Evolutionary conservation across 2,797 vertebrate genomes (phyloP), one percentile per base, ranked within the genome.

Genomic region (Neoniphon sammara): DNA sequence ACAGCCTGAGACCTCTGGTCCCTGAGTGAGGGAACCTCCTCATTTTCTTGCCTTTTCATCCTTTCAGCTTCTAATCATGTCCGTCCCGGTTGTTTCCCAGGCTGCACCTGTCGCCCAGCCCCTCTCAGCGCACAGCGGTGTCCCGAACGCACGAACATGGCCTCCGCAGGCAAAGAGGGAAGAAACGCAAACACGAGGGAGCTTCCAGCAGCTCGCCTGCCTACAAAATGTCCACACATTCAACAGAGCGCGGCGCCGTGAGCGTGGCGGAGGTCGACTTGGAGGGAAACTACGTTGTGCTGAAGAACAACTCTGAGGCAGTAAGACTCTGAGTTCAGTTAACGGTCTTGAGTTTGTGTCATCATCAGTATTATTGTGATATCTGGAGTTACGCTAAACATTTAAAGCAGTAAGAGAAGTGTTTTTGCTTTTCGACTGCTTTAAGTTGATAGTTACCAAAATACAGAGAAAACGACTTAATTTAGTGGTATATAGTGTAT

Each of bases 261-360:
- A 93, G 91, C 34, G 91, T 96, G 53, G 93, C 94, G 4, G 95
- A 96, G 68, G 90, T 96, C 0, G 94, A 96, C 70, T 36, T 79
- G 55, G 92, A 95, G 0, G 96, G 96, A 5, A 94, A 85, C 62
- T 97, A 91, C 64, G 84, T 97, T 23, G 90, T 75, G 59, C 91
- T 97, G 75, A 93, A 85, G 87, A 97, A 96, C 86, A 90, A 90
- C 82, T 94, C 95, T 0, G 81, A 94, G 0, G 30, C 67, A 88
- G 96, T 96, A 85, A 81, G 47, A 10, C 39, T 1, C 34, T 58
- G 10, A 10, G 7, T 58, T 4, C 20, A 44, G 11, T 36, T 36
- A 36, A 36, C 34, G 4, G 34, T 36, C 34, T 36, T 7, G 44
- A 11, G 44, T 46, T 11, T 46, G 15, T 46, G 44, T 46, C 15